phyloP scores from a whole-genome alignment of 2,888 invertebrate genomes.

The Oligia fasciuncula region DNA sequence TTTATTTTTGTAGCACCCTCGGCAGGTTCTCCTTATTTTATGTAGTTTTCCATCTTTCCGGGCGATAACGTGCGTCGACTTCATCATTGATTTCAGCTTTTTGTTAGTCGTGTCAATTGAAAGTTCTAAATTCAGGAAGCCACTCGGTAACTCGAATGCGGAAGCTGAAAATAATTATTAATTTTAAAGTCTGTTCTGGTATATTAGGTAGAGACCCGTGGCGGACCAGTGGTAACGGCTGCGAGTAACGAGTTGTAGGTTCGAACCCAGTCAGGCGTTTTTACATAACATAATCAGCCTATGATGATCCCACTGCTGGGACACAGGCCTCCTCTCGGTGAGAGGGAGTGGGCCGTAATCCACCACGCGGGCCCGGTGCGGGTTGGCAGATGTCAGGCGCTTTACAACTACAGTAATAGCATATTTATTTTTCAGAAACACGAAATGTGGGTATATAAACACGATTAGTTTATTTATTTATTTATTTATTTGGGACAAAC shows the following conservation, averaged over 20 bases:
- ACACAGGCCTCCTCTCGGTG: too few relatives aligned
- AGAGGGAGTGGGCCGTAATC: too few relatives aligned
- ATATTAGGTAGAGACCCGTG: too few relatives aligned
- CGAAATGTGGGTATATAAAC: neutral
- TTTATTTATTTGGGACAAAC: too few relatives aligned
- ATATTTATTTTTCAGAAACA: neutral
- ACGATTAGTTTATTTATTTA: too few relatives aligned
- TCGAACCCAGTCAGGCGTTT: too few relatives aligned
- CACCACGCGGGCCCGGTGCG: too few relatives aligned
- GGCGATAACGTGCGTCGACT: neutral
- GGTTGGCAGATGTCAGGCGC: too few relatives aligned
- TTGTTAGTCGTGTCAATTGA: neutral
- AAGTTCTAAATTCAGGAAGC: neutral
- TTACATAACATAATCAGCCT: too few relatives aligned
- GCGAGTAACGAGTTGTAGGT: too few relatives aligned
- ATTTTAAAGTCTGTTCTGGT: neutral
- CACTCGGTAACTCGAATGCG: neutral
- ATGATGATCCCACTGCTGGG: too few relatives aligned
- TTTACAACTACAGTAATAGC: neutral
- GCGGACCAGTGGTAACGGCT: too few relatives aligned
- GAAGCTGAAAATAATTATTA: neutral
- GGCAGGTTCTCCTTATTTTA: constrained; percentile 8
- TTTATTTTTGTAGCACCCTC: constrained; percentile 24
- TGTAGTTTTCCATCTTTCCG: neutral
- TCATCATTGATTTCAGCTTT: neutral